Base-by-base conservation (phyloP, 2,113 vertebrate genomes). In the Falcunculus frontatus region DNA sequence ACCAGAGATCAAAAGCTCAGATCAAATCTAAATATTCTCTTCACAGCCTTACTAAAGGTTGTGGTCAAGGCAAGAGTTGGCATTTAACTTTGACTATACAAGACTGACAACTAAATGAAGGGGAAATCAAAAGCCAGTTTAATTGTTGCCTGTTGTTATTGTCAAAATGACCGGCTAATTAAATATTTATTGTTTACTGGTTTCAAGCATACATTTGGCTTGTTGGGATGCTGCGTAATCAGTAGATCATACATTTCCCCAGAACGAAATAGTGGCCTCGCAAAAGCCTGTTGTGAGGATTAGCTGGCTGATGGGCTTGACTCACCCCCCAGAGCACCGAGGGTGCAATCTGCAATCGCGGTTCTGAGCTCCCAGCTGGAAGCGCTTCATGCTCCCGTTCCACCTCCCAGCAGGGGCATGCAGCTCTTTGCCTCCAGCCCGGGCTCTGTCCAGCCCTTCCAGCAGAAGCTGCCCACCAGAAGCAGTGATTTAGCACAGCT, bases 121-220 rank as follows among this genome's bases (percentile, higher is more conserved):
- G 37, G 50, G 93, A 97, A 97, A 96, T 94, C 90, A 95, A 97
- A 96, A 97, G 89, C 75, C 78, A 60, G 87, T 94, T 86, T 95
- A 96, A 97, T 96, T 93, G 87, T 82, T 95, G 95, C 92, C 96
- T 91, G 73, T 86, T 93, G 91, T 84, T 88, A 90, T 77, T 94
- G 80, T 95, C 92, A 70, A 95, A 96, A 97, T 91, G 95, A 96
- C 92, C 59, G 3, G 85, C 89, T 96, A 97, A 97, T 97, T 96
- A 97, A 96, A 97, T 96, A 96, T 97, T 96, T 96, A 94, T 95
- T 96, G 92, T 96, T 95, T 97, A 95, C 91, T 90, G 93, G 85
- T 95, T 95, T 95, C 84, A 89, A 94, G 89, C 74, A 50, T 83
- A 86, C 42, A 92, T 90, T 96, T 96, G 89, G 89, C 92, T 85